A percentile compares a stretch with the other conserved stretches of the same genome.
Evolutionary conservation across 2,888 invertebrate species (phyloP).

Genomic region (Coronaproctus castanopsis): DNA sequence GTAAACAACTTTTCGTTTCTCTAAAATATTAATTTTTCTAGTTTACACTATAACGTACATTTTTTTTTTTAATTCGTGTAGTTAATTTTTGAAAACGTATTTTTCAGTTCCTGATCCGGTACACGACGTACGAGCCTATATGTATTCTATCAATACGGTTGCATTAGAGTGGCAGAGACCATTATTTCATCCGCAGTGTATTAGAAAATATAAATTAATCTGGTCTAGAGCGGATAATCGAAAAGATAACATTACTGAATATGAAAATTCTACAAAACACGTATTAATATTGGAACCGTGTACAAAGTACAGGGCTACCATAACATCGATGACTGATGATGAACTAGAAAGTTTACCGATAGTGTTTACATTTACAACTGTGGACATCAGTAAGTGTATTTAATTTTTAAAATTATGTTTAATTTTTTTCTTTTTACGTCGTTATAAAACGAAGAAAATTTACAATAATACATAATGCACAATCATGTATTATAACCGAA

Average conservation of each 20-base stretch:
- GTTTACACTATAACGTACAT: no score
- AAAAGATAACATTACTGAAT: neutral
- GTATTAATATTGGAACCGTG: neutral
- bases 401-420: no score
- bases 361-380: neutral
- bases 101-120: neutral
- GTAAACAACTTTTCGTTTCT: no score
- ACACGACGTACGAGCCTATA: neutral
- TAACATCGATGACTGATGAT: neutral
- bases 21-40: no score
- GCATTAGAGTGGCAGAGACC: neutral
- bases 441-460: no score
- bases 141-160: neutral
- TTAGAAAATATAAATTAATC: neutral
- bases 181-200: neutral
- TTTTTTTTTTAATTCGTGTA: neutral
- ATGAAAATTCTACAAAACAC: neutral
- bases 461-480: no score
- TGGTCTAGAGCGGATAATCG: neutral
- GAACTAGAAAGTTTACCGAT: neutral
- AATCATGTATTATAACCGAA: no score
- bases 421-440: neutral
- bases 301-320: neutral
- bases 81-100: no score
- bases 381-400: neutral